These are phyloP conservation scores for Napeogenes inachia DNA, from an alignment of 2,888 invertebrate genomes.

Conservation along the genomic window DNA sequence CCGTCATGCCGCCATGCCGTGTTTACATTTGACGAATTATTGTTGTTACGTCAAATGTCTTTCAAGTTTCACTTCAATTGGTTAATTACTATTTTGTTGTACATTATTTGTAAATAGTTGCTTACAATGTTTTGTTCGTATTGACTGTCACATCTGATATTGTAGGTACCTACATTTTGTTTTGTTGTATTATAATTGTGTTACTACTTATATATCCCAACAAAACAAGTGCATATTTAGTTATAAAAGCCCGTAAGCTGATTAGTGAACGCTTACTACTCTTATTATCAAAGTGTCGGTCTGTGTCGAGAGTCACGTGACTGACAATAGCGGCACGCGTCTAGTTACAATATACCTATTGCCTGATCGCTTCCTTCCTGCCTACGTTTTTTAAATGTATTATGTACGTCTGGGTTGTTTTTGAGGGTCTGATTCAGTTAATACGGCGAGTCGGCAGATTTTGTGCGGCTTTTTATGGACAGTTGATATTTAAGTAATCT, in stretches of 20 bases:
- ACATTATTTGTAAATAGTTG: not conserved
- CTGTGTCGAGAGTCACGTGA: conserved; percentile 21
- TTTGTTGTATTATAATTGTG: no score
- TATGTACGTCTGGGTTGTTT: conserved; percentile 40
- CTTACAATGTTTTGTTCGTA: not conserved
- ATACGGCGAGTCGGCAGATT: conserved; percentile 31
- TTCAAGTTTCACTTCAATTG: conserved; percentile 1
- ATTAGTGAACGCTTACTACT: conserved; percentile 45
- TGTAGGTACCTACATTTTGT: no score
- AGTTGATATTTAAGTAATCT: not conserved
- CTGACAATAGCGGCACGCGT: conserved; percentile 30
- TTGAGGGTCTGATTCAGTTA: conserved; percentile 33
- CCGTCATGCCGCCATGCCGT: not conserved
- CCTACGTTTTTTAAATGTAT: conserved; percentile 49
- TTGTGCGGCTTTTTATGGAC: conserved; percentile 20
- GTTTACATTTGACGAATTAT: conserved; percentile 9
- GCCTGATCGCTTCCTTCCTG: conserved; percentile 47
- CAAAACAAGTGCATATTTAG: not conserved
- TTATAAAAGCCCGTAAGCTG: conserved; percentile 33
- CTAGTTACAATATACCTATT: conserved; percentile 33
- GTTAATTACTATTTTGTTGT: conserved; percentile 2
- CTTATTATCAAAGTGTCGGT: conserved; percentile 17
- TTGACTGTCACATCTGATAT: no score
- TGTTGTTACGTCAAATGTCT: not conserved
- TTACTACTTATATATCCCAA: not conserved